These are phyloP conservation scores for Nycticryphes semicollaris DNA, from an alignment of 2,113 vertebrate species.

Conservation along the genomic window DNA sequence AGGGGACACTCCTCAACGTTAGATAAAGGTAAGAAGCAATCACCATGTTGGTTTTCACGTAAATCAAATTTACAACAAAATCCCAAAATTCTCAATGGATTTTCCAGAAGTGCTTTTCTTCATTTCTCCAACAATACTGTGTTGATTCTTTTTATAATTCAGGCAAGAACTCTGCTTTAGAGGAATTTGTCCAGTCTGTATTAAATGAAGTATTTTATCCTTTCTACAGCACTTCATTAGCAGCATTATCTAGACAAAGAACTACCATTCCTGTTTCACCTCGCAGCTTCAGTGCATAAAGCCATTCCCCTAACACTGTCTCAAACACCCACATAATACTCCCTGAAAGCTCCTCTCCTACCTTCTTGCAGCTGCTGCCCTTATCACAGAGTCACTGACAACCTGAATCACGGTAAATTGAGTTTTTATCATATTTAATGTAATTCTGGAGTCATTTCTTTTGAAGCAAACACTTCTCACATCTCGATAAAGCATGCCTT, in stretches of 20 bases:
- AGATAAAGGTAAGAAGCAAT: not conserved
- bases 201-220: not conserved
- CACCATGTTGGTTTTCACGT: not conserved
- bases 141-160: not conserved
- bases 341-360: not conserved
- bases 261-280: not conserved
- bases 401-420: not conserved
- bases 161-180: not conserved
- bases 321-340: not conserved
- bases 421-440: constrained; percentile 49
- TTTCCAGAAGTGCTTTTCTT: not conserved
- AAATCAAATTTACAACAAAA: not conserved
- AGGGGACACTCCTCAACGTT: not conserved
- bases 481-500: not conserved
- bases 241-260: not conserved
- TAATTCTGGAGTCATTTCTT: constrained; percentile 1
- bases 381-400: not conserved
- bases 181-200: not conserved
- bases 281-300: not conserved
- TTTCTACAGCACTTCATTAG: not conserved
- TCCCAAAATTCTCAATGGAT: not conserved
- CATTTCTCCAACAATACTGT: not conserved
- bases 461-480: not conserved
- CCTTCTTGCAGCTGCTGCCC: constrained; percentile 3
- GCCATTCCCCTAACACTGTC: not conserved